phyloP scores from a whole-genome alignment of 2,113 vertebrate genomes.

The Alethe castanea region DNA sequence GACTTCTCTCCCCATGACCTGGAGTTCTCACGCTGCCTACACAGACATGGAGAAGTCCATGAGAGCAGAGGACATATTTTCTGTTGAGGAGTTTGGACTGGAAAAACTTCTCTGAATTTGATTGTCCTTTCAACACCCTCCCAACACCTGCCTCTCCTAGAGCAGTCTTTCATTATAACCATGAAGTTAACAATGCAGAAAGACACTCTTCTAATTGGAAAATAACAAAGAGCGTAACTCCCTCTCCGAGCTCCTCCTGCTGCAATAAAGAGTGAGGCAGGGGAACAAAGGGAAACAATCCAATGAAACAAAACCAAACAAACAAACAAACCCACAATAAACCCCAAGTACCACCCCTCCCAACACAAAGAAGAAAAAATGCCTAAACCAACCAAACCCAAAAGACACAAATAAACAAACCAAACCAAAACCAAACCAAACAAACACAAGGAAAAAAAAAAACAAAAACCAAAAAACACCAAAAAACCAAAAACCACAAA shows the following conservation, averaged over 20 bases:
- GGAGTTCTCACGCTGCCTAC: neutral
- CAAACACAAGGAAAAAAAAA: no score
- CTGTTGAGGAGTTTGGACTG: neutral
- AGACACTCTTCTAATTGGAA: neutral
- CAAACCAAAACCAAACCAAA: neutral
- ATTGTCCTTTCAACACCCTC: neutral
- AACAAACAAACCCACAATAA: neutral
- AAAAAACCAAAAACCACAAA: neutral
- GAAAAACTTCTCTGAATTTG: neutral
- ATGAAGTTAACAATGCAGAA: neutral
- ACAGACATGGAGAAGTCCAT: neutral
- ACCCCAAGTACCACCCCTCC: rapidly evolving
- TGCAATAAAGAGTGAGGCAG: neutral
- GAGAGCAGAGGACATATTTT: neutral
- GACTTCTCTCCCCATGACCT: neutral
- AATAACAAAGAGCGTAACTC: neutral
- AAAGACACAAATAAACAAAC: neutral
- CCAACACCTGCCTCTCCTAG: neutral
- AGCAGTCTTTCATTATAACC: neutral
- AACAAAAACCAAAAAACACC: no score
- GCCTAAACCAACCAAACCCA: neutral
- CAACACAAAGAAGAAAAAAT: rapidly evolving
- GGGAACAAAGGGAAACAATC: neutral
- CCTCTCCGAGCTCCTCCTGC: neutral
- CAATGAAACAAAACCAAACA: neutral